Evolutionary conservation across 1,140 invertebrate genomes (phyloP).

Genomic region (Trachymyrmex cornetzi): DNA sequence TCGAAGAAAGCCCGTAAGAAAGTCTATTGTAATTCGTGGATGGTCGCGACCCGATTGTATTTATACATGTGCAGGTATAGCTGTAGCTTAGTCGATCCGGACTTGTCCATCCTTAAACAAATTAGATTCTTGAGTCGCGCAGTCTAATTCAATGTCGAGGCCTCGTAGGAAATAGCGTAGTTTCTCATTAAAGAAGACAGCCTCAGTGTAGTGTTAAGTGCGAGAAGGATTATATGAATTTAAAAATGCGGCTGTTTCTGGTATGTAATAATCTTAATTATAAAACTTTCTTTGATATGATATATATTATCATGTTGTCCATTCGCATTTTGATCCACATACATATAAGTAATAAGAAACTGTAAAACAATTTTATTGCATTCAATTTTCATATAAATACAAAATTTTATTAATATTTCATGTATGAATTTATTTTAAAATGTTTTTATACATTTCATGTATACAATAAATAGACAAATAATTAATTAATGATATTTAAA

Average conservation of each 20-base stretch:
- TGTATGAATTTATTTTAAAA: neutral
- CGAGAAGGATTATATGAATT: constrained; percentile 68
- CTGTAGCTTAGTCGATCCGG: constrained; percentile 82
- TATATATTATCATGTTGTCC: neutral
- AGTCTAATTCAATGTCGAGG: constrained; percentile 69
- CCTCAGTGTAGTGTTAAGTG: constrained; percentile 78
- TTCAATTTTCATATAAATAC: neutral
- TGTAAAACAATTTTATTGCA: neutral
- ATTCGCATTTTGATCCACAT: neutral
- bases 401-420: neutral
- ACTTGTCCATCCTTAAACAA: constrained; percentile 81
- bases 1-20: constrained; percentile 87
- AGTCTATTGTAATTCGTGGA: constrained; percentile 87
- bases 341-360: neutral
- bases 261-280: constrained; percentile 72
- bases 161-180: constrained; percentile 6
- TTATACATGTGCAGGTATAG: constrained; percentile 86
- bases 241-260: constrained; percentile 78
- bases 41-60: constrained; percentile 86
- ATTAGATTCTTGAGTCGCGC: constrained; percentile 76
- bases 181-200: constrained; percentile 16
- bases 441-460: neutral
- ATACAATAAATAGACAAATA: neutral
- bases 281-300: neutral
- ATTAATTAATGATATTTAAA: neutral